Evolutionary conservation across 2,113 vertebrate species (phyloP).

Genomic region (Clinocottus analis): DNA sequence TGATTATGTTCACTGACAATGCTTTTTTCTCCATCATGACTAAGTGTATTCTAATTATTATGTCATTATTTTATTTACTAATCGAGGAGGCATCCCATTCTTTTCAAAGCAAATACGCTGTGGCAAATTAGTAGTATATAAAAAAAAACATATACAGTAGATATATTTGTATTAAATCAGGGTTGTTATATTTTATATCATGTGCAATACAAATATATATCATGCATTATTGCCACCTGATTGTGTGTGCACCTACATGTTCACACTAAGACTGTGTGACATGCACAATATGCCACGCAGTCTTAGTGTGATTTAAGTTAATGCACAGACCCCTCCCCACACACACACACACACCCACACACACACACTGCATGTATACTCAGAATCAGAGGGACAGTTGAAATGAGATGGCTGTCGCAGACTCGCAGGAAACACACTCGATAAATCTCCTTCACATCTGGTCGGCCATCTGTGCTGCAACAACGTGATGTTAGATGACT

Average conservation of each 20-base stretch:
- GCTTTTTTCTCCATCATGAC: too few species aligned
- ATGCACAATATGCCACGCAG: not conserved
- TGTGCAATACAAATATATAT: too few species aligned
- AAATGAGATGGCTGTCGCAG: conserved; percentile 50
- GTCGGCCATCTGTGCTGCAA: conserved; percentile 68
- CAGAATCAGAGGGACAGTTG: conserved; percentile 1
- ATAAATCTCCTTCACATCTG: conserved; percentile 70
- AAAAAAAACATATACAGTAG: not conserved
- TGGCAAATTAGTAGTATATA: not conserved
- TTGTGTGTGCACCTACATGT: not conserved
- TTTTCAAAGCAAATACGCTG: not conserved
- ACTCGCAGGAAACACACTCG: conserved; percentile 52
- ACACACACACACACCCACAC: conserved; percentile 10
- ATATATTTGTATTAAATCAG: not conserved
- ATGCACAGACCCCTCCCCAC: not conserved
- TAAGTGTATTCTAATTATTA: not conserved
- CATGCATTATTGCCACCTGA: not conserved
- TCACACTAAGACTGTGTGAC: too few species aligned
- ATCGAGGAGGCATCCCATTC: too few species aligned
- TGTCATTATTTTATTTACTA: not conserved
- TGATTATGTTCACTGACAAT: not conserved
- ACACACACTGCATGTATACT: not conserved
- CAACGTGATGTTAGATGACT: conserved; percentile 37
- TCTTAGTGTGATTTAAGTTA: not conserved
- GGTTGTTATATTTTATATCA: not conserved